phyloP scores from a whole-genome alignment of 2,888 invertebrate genomes.

The Stenodera caucasica region DNA sequence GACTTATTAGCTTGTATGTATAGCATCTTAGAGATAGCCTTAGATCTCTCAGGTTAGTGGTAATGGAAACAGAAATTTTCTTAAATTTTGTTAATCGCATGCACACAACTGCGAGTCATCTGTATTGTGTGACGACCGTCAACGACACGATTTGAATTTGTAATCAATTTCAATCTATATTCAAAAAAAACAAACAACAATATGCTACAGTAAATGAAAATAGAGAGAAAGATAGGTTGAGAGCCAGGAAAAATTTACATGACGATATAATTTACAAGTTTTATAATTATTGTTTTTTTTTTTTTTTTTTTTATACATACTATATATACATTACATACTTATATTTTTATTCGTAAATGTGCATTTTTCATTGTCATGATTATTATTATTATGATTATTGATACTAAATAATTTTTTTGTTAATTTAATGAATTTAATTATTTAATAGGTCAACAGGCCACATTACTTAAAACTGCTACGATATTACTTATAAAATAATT shows the following conservation, averaged over 20 bases:
- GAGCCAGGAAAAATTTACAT: not conserved
- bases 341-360: not conserved
- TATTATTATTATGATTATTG: not conserved
- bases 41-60: conserved; percentile 56
- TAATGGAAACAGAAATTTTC: conserved; percentile 52
- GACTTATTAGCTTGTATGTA: conserved; percentile 55
- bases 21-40: conserved; percentile 57
- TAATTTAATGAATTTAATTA: not conserved
- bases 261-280: conserved; percentile 1
- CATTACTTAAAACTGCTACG: conserved; percentile 44
- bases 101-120: conserved; percentile 55
- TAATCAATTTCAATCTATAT: conserved; percentile 4
- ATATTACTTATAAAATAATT: conserved; percentile 32
- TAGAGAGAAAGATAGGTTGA: not conserved
- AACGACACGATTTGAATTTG: conserved; percentile 38
- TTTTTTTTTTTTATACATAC: conserved; percentile 8
- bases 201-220: conserved; percentile 15
- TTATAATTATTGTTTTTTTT: conserved; percentile 15
- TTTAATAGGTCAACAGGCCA: conserved; percentile 46
- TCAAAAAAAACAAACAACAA: conserved; percentile 14
- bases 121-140: conserved; percentile 56
- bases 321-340: not conserved
- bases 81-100: conserved; percentile 50
- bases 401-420: not conserved
- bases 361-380: not conserved